Evolutionary conservation across 1,140 invertebrate genomes (phyloP), one percentile per base, ranked within the genome.

Genomic region (Monomorium pharaonis): DNA sequence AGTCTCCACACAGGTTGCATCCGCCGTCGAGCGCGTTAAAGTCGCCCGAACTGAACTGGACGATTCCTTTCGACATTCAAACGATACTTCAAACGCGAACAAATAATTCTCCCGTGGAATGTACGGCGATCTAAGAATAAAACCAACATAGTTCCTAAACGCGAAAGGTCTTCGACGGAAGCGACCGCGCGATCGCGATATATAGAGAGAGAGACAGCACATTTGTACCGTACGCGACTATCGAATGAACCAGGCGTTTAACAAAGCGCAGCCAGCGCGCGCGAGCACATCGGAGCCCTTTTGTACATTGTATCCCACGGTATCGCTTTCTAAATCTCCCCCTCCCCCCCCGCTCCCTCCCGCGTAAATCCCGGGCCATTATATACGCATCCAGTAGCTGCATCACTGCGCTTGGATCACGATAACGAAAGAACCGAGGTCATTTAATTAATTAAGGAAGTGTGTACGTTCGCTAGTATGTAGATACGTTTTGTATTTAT

Each of bases 401-500:
- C 37, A 49, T 75, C 42, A 72, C n/a, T n/a, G n/a, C 72, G 67
- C 78, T 83, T 83, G 49, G 49, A 86, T 81, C 47, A 30, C 54
- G 49, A 85, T 49, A 62, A 76, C 76, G 84, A 75, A 81, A 70
- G 60, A 88, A 84, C 47, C 84, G 76, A 77, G 76, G 74, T 84
- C 49, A 84, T 60, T n/a, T n/a, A n/a, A n/a, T n/a, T 83, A 86
- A 88, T 80, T 89, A 89, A 86, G 72, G 67, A 77, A 89, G 42
- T 84, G 56, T 86, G 84, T 86, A 86, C 62, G 88, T 89, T 86
- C 76, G 58, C 58, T 88, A 89, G 80, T 49, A 85, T 47, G 81
- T 85, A 76, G 76, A 84, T 88, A 87, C 88, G 77, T 93, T 93
- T 91, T 92, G 85, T 92, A 91, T 91, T 65, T 83, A 90, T 87